A percentile compares a stretch with the other conserved stretches of the same genome.
phyloP scores from a whole-genome alignment of 2,888 invertebrate species.

The Plagodis dolabraria region DNA sequence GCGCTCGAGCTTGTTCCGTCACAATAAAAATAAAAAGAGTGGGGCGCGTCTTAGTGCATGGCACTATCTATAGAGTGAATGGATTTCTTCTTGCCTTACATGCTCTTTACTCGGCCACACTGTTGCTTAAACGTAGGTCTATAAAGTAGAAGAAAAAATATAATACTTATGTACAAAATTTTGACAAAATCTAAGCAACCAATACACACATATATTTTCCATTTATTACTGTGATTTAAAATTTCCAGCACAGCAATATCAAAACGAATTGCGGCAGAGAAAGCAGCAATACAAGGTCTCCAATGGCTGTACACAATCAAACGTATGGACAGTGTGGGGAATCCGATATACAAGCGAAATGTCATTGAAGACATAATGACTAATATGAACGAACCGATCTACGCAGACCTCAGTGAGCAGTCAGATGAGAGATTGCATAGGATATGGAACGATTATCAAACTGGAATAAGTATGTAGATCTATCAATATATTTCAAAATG shows the following conservation, averaged over 20 bases:
- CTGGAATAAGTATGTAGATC: constrained; percentile 71
- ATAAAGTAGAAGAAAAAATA: too few relatives aligned
- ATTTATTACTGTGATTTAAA: too few relatives aligned
- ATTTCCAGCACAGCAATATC: constrained; percentile 68
- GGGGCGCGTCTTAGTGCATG: too few relatives aligned
- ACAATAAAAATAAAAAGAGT: too few relatives aligned
- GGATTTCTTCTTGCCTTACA: too few relatives aligned
- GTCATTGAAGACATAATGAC: constrained; percentile 62
- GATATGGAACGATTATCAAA: constrained; percentile 74
- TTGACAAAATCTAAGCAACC: too few relatives aligned
- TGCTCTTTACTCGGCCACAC: too few relatives aligned
- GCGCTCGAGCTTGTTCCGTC: too few relatives aligned
- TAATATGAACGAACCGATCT: constrained; percentile 57
- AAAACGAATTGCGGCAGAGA: constrained; percentile 82
- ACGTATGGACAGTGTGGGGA: constrained; percentile 74
- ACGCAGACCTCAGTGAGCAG: constrained; percentile 58
- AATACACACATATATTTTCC: too few relatives aligned
- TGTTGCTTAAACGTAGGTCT: too few relatives aligned
- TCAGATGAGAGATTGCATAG: constrained; percentile 64
- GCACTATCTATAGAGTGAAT: too few relatives aligned
- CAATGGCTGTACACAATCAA: constrained; percentile 79
- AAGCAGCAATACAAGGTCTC: constrained; percentile 82
- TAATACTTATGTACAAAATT: too few relatives aligned
- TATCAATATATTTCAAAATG: background rate
- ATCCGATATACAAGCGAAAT: constrained; percentile 75